These are phyloP conservation scores for Atrina japonica DNA, from an alignment of 2,888 invertebrate genomes.

Conservation along the genomic window DNA sequence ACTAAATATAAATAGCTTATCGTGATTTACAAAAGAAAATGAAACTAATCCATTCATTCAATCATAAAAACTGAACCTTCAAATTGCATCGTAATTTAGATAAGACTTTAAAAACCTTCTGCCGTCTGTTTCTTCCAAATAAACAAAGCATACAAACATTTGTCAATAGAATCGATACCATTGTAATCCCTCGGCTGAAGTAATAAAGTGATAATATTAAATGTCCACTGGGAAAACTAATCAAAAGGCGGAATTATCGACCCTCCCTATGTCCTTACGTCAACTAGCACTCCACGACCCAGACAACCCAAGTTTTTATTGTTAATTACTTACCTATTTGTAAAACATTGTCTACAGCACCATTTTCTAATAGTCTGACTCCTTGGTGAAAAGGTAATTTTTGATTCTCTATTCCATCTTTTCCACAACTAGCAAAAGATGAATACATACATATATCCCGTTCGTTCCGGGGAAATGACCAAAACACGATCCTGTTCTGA, in stretches of 20 bases:
- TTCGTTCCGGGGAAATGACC: slow-evolving; percentile 94
- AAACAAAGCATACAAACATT: too few species aligned
- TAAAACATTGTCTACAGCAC: slow-evolving; percentile 91
- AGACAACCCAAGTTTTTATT: background rate
- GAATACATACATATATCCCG: slow-evolving; percentile 95
- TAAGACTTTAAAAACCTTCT: too few species aligned
- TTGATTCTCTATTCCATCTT: slow-evolving; percentile 85
- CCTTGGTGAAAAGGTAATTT: slow-evolving; percentile 93
- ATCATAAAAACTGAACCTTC: too few species aligned
- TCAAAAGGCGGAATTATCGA: slow-evolving; percentile 9
- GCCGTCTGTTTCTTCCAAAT: too few species aligned
- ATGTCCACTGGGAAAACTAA: background rate
- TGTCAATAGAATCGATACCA: too few species aligned
- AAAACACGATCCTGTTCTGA: slow-evolving; percentile 92
- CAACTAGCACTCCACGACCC: slow-evolving; percentile 37
- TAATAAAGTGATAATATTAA: too few species aligned
- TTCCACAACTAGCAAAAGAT: slow-evolving; percentile 84
- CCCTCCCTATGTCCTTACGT: slow-evolving; percentile 20
- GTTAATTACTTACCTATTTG: slow-evolving; percentile 89
- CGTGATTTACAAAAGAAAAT: too few species aligned
- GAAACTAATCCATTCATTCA: too few species aligned
- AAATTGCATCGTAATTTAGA: too few species aligned
- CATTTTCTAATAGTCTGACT: slow-evolving; percentile 90
- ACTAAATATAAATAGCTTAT: too few species aligned
- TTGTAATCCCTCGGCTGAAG: too few species aligned